Base-by-base conservation (phyloP, 2,888 invertebrate species). In the Trimorus sp. region DNA sequence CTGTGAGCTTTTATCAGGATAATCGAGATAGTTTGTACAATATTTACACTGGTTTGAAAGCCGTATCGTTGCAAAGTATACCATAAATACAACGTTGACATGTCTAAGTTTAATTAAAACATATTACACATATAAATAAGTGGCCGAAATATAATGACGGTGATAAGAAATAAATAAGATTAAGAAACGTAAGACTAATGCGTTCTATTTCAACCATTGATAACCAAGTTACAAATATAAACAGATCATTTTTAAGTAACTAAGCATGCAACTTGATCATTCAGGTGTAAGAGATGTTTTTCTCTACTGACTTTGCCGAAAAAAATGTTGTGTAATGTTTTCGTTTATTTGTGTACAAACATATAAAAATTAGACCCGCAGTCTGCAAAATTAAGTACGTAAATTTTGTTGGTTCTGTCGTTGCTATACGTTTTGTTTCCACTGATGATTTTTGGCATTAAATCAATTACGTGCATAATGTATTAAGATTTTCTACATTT, bases 1-100 rank as follows among this genome's bases (percentile, higher is more conserved):
- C 26, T 26, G 26, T 26, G 1, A 26, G 26, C 26, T 26, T 26
- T 26, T 26, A 26, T 26, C 26, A 26, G 26, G 26, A 26, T 26
- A 26, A 26, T 26, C 12, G 36, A 36, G 14, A 49, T 16, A 48
- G 45, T 68, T 56, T 68, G 26, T 68, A 68, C 68, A 68, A 37
- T 68, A 68, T 68, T 68, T 68, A 68, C 68, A 68, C 8, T 26
- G 36, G 11, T 56, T 36, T 16, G 15, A 56, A 56, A 56, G n/a
- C n/a, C n/a, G n/a, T 45, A 26, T 26, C 26, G 9, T 45, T 51
- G 51, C 51, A 14, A 51, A 51, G 51, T 14, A 51, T 51, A 14
- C 15, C 14, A 14, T 45, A 45, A 45, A 45, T 6, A 45, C n/a
- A 45, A 12, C 9, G 1, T 45, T 6, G 45, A 45, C 9, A 45